Base-by-base conservation (phyloP, 2,888 invertebrate species). In the Oasisia sp. region DNA sequence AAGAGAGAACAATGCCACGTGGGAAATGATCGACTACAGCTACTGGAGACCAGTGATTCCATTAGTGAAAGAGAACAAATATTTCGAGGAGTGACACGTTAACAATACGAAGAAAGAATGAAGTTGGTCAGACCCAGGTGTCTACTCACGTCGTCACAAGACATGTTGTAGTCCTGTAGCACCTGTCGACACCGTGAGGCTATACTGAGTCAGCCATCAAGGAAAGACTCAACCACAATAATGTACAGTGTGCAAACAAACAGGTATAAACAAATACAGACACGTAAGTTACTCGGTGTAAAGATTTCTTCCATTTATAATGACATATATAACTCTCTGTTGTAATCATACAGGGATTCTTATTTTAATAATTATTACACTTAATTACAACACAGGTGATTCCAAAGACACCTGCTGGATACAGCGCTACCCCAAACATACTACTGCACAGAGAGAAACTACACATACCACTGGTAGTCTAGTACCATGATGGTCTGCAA, bases 101-200 rank as follows among this genome's bases (percentile, higher is more conserved):
- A 14, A 74, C 74, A 74, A 27, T 27, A 74, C 74, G 7, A 50
- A 50, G 50, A 50, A 50, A 50, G 50, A 50, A 50, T 50, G 9
- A 50, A 74, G 27, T n/a, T 27, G 27, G 19, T 74, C n/a, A 7
- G 27, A 19, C n/a, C 7, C 74, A 74, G n/a, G 27, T 74, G 74
- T 74, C 74, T 94, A 95, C 96, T 96, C 95, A 96, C 96, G 96
- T 99, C 99, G 96, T 99, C 99, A 96, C 99, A 99, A 44, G 99
- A 99, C 99, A 99, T 99, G 96, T 99, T 99, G 96, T 99, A 99
- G 96, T 99, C 99, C 90, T 98, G 98, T 92, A 99, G 97, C 1
- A 99, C 99, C 92, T 97, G 97, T 93, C 99, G 97, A 91, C 99
- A 98, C 94, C 99, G 97, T 0, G 98, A 98, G 0, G 99, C 99